phyloP scores from a whole-genome alignment of 2,888 invertebrate genomes.

The Spilarctia lutea region DNA sequence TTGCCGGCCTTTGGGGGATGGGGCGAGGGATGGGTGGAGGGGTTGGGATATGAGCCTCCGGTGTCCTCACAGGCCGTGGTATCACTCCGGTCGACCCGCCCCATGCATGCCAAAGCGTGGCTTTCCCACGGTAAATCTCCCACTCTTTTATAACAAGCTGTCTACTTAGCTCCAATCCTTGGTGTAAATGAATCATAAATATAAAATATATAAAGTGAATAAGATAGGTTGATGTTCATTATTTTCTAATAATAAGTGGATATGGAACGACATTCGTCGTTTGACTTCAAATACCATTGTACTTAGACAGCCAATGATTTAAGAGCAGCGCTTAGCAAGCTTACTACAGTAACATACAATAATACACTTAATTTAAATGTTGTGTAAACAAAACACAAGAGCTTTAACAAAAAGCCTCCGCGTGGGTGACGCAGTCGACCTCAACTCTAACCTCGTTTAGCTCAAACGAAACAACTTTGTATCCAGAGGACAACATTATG shows the following conservation, averaged over 20 bases:
- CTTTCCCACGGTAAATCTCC: no score
- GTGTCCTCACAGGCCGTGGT: no score
- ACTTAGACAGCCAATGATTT: neutral
- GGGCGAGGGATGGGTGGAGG: no score
- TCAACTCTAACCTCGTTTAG: constrained; percentile 18
- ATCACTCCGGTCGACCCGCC: no score
- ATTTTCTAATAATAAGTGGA: neutral
- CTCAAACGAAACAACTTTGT: constrained; percentile 19
- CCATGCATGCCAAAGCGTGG: no score
- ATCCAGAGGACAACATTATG: constrained; percentile 32
- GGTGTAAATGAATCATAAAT: neutral
- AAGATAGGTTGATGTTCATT: no score
- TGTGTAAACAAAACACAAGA: constrained; percentile 11
- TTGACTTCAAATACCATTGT: neutral
- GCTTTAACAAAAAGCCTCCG: neutral
- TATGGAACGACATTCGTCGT: neutral
- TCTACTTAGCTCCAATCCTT: neutral
- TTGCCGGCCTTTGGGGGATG: no score
- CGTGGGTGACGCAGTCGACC: constrained; percentile 12
- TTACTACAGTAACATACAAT: neutral
- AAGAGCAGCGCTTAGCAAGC: neutral
- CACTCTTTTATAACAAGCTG: no score
- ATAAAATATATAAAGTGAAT: neutral
- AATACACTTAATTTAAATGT: constrained; percentile 2
- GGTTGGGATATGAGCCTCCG: no score